phyloP scores from a whole-genome alignment of 2,113 vertebrate genomes.

The Bos taurus region DNA sequence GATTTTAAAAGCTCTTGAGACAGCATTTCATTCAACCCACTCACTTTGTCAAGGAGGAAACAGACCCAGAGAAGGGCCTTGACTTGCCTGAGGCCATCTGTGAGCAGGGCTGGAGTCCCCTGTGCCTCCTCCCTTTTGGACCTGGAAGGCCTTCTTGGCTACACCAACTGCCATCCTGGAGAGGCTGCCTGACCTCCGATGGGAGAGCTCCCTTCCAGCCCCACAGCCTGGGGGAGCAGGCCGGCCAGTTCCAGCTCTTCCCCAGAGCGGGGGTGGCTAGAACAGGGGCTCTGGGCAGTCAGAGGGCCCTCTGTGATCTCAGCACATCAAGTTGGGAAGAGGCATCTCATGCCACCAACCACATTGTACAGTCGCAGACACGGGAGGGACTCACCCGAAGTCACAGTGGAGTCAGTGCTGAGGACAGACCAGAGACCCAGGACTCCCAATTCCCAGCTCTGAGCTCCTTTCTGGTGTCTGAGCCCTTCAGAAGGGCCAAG shows the following conservation, averaged over 20 bases:
- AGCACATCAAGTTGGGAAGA: not conserved
- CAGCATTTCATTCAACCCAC: not conserved
- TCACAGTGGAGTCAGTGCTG: not conserved
- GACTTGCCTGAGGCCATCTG: not conserved
- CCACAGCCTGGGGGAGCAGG: not conserved
- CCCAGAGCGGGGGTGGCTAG: not conserved
- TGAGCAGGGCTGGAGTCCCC: not conserved
- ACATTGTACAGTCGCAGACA: not conserved
- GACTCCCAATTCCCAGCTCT: not conserved
- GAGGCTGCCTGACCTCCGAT: not conserved
- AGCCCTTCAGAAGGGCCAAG: not conserved
- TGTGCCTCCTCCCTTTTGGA: not conserved
- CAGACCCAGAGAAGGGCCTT: not conserved
- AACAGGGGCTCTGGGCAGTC: not conserved
- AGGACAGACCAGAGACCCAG: not conserved
- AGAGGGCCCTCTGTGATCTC: not conserved
- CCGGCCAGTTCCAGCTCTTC: not conserved
- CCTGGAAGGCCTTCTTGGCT: not conserved
- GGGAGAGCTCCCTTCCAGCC: not conserved
- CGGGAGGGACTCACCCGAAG: not conserved
- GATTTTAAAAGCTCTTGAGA: not conserved
- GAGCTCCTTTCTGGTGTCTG: not conserved
- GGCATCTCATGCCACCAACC: not conserved
- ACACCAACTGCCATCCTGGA: not conserved
- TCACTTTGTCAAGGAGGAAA: not conserved